Conservation (phyloP, 1,140 invertebrate species). For the Lerema accius region DNA sequence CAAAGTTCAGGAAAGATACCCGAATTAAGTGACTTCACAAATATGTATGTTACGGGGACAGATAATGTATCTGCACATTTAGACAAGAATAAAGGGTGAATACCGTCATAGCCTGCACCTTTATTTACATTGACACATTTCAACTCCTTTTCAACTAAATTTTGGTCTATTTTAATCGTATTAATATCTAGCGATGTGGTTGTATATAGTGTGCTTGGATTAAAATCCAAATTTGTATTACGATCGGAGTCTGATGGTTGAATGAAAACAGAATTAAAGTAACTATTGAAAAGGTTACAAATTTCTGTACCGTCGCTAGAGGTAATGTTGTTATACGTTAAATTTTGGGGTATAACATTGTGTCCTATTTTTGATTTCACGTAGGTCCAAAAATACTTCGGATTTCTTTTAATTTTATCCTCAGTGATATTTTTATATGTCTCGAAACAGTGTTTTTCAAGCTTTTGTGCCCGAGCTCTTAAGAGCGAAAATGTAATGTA, state of each 20-base stretch:
- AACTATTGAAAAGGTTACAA: conserved; percentile 17
- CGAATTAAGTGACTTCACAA: conserved; percentile 20
- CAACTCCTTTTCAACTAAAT: neutral
- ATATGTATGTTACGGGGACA: conserved; percentile 6
- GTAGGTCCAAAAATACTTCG: conserved; percentile 5
- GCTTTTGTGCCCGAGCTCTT: neutral
- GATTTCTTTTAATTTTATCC: neutral
- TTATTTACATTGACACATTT: conserved; percentile 13
- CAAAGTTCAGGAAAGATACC: conserved; percentile 26
- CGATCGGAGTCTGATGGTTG: neutral
- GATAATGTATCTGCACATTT: conserved; percentile 12
- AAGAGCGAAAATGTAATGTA: conserved; percentile 5
- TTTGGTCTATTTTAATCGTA: neutral
- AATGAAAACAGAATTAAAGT: conserved; percentile 13
- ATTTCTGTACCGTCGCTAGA: conserved; percentile 6
- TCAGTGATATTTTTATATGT: neutral
- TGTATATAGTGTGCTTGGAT: neutral
- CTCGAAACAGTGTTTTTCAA: neutral
- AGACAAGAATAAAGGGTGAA: conserved; percentile 4
- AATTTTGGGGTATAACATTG: conserved; percentile 2
- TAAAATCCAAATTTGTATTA: neutral
- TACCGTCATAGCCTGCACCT: conserved; percentile 8
- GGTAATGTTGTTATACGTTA: conserved; percentile 2
- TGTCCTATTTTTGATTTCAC: conserved; percentile 16
- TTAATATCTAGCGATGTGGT: conserved; percentile 1